Evolutionary conservation across 1,140 invertebrate species (phyloP).

Genomic region (Drosophila repleta): DNA sequence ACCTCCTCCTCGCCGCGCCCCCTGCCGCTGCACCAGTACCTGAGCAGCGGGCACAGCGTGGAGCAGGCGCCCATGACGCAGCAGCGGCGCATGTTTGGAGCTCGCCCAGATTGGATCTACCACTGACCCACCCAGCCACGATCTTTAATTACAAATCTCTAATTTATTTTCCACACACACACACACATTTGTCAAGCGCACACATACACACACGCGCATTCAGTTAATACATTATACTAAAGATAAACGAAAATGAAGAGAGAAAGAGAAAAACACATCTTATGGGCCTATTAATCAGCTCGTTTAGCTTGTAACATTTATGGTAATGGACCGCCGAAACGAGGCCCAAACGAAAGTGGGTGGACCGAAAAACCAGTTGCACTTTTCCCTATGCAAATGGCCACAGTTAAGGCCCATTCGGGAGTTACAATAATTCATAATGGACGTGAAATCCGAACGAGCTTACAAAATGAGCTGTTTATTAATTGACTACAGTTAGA

Average conservation of each 20-base stretch:
- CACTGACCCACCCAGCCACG: neutral
- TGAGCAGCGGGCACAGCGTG: constrained; percentile 43
- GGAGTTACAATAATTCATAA: neutral
- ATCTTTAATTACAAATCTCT: constrained; percentile 8
- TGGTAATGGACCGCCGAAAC: constrained; percentile 25
- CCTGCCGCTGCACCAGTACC: constrained; percentile 63
- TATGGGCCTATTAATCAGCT: constrained; percentile 42
- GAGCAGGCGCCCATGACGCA: constrained; percentile 25
- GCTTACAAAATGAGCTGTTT: neutral
- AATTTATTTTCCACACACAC: constrained; percentile 12
- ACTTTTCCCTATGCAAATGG: neutral
- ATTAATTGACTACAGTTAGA: neutral
- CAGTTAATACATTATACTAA: constrained; percentile 28
- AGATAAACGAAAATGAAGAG: neutral
- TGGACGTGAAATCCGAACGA: neutral
- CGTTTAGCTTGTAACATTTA: constrained; percentile 48
- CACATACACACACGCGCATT: constrained; percentile 23
- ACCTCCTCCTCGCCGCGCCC: constrained; percentile 67
- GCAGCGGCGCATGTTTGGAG: constrained; percentile 33
- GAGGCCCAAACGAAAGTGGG: neutral
- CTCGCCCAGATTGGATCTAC: constrained; percentile 48
- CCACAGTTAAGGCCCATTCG: neutral
- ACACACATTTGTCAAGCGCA: constrained; percentile 19
- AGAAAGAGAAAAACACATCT: constrained; percentile 1
- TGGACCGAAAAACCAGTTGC: neutral